Evolutionary conservation across 2,797 vertebrate species (phyloP).

Genomic region (Gymnoscopelus microlampas): DNA sequence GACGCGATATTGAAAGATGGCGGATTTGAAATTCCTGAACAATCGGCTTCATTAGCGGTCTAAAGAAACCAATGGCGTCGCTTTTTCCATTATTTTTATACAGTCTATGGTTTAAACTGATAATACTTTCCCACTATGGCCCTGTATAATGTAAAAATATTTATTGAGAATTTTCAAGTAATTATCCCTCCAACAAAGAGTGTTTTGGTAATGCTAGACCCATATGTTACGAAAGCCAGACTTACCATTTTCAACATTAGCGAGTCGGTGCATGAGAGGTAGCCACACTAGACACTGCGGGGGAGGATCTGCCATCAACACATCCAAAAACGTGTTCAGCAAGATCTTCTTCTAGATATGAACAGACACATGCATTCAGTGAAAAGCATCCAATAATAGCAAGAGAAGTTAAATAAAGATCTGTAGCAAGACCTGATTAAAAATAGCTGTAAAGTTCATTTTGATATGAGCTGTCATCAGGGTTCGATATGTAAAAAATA

Average conservation of each 20-base stretch:
- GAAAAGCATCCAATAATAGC: not conserved
- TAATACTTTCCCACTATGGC: too few species aligned
- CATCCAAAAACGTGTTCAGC: constrained; percentile 95
- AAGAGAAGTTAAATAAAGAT: not conserved
- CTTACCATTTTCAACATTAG: constrained; percentile 96
- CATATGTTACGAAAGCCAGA: too few species aligned
- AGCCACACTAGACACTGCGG: constrained; percentile 99
- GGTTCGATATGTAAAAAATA: not conserved
- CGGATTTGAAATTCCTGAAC: too few species aligned
- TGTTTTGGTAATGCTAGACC: too few species aligned
- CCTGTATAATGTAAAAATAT: too few species aligned
- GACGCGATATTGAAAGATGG: too few species aligned
- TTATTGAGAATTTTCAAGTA: not conserved
- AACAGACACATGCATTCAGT: constrained; percentile 47
- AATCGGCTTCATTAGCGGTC: too few species aligned
- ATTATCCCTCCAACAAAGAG: not conserved
- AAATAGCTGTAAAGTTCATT: not conserved
- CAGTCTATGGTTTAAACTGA: too few species aligned
- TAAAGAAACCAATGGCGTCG: too few species aligned
- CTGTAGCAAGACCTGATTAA: not conserved
- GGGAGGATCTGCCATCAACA: constrained; percentile 95
- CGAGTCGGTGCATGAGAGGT: constrained; percentile 97
- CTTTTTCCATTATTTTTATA: too few species aligned
- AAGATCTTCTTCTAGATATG: constrained; percentile 92
- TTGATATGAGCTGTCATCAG: not conserved